Evolutionary conservation across 2,888 invertebrate species (phyloP), one percentile per base, ranked within the genome.

Genomic region (Hypolimnas misippus): DNA sequence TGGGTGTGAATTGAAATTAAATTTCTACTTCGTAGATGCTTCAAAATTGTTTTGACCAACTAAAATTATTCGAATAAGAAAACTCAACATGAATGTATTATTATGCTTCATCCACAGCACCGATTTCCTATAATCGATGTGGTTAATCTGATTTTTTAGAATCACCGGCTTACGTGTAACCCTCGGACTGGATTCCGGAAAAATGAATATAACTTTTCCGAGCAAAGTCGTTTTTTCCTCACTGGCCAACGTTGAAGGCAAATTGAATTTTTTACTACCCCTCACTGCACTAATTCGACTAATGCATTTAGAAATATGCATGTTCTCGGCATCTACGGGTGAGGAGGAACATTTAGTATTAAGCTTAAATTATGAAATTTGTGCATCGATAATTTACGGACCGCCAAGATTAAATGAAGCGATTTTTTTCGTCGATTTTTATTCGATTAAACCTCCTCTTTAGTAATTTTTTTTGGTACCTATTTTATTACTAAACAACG

Each of bases 251-350:
- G 85, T 76, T 78, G 82, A 76, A 79, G 77, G 87, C 79, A 91
- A 91, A 92, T 91, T 92, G 87, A 89, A 89, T 91, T 90, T 90
- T 90, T 89, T 83, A 77, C 83, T 78, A 83, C 80, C 89, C 89
- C 79, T 86, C 87, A 86, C 73, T 81, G 85, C 82, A 85, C 84
- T 91, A 90, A 90, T 90, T 88, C 84, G 85, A 78, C 82, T 90
- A 92, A 90, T 89, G 87, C 87, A 80, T 79, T 90, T 89, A 89
- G 84, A 76, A 74, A 76, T 79, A 83, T 86, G 85, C 87, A 86
- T 83, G 85, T 78, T 77, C 74, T 72, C 57, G 65, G 59, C 46
- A 62, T 59, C 51, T 31, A 69, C 62, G 67, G 63, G 67, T 65
- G 66, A 69, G 62, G 69, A 68, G 66, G 70, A 63, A 67, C 68